Conservation (phyloP, 2,113 vertebrate genomes). For the Gallinago jamesoni region DNA sequence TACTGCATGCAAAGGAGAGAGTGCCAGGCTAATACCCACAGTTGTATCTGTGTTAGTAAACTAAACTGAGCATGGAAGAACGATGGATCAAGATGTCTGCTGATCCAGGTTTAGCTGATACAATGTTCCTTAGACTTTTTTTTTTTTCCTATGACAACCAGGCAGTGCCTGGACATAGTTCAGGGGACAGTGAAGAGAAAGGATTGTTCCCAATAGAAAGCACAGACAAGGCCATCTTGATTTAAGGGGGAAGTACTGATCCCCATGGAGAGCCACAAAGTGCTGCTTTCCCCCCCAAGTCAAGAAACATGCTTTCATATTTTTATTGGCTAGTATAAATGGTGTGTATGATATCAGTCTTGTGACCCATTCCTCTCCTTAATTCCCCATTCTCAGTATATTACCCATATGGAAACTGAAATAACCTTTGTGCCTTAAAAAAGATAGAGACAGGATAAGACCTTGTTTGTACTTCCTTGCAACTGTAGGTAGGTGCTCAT, state of each 20-base stretch:
- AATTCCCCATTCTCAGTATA: neutral
- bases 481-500: fast-evolving
- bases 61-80: neutral
- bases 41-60: neutral
- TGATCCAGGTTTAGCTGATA: neutral
- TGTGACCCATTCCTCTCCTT: neutral
- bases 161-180: neutral
- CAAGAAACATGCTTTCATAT: neutral
- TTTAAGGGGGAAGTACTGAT: neutral
- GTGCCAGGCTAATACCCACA: neutral
- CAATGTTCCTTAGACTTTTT: neutral
- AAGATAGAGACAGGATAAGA: neutral
- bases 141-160: neutral
- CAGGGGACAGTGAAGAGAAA: neutral
- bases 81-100: neutral
- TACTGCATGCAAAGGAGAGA: neutral
- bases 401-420: neutral
- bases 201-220: neutral
- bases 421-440: neutral
- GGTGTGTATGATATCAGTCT: neutral
- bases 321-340: neutral
- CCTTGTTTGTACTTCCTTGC: neutral
- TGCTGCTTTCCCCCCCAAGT: neutral
- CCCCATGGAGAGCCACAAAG: neutral
- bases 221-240: neutral